Percentiles rank a stretch among this genome's conserved stretches.
phyloP scores from a whole-genome alignment of 2,113 vertebrate species.

The Etia nguti region DNA sequence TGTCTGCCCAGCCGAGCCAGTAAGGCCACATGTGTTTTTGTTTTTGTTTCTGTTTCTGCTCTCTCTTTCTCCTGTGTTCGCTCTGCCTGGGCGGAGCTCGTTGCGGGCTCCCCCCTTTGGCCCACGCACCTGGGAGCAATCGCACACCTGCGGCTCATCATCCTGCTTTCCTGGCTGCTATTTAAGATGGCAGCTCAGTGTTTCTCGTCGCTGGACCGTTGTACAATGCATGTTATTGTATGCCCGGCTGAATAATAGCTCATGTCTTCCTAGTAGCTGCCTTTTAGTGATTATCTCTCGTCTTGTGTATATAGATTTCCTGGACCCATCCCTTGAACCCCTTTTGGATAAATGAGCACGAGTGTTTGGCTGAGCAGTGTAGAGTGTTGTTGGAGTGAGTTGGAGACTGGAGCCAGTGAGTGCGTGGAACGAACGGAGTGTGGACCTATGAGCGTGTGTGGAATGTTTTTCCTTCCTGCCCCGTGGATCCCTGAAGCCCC shows the following conservation, averaged over 20 bases:
- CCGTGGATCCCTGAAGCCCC: too few species aligned
- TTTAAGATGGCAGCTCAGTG: neutral
- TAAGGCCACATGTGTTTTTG: too few species aligned
- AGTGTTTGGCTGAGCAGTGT: neutral
- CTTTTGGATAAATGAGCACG: neutral
- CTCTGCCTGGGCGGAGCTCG: neutral
- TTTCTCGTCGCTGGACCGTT: neutral
- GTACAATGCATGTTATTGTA: neutral
- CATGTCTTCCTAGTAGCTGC: neutral
- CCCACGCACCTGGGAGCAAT: neutral
- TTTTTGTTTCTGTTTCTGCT: too few species aligned
- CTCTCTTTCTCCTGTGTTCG: too few species aligned
- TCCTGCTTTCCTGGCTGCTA: neutral
- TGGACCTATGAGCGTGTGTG: too few species aligned
- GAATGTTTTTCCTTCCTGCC: too few species aligned
- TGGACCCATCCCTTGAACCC: neutral
- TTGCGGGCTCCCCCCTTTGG: too few species aligned
- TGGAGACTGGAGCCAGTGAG: too few species aligned
- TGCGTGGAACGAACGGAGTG: too few species aligned
- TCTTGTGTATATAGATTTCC: neutral
- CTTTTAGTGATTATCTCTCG: neutral
- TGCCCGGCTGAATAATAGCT: neutral
- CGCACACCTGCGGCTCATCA: neutral
- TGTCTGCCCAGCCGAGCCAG: too few species aligned
- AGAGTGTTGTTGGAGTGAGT: neutral